These are phyloP conservation scores for Anneissia japonica DNA, from an alignment of 35 echinoderm and acorn worm genomes.

Conservation along the genomic window DNA sequence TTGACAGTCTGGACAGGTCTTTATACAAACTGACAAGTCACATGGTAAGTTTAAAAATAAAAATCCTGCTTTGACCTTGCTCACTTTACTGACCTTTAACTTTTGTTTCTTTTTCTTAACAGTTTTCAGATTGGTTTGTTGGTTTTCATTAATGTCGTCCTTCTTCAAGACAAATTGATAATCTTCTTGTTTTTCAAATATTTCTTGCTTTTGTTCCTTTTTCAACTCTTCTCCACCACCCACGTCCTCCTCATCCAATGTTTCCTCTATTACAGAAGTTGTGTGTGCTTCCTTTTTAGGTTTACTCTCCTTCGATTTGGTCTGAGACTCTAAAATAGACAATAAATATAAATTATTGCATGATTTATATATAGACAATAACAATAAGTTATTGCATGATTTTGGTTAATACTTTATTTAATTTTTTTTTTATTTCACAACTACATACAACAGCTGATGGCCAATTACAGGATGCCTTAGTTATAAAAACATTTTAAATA, in stretches of 20 bases:
- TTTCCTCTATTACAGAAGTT: background rate
- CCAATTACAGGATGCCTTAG: too few species aligned
- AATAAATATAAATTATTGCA: background rate
- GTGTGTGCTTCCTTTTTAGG: background rate
- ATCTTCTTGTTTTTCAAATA: background rate
- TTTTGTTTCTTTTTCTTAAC: conserved; percentile 61
- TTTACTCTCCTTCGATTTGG: background rate
- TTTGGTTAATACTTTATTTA: too few species aligned
- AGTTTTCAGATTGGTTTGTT: conserved; percentile 29
- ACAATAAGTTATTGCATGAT: too few species aligned
- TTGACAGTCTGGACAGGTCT: background rate
- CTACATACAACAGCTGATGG: too few species aligned
- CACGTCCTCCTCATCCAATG: background rate
- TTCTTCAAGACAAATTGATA: conserved; percentile 55
- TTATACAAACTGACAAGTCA: background rate
- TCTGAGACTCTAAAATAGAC: background rate
- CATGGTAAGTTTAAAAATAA: background rate
- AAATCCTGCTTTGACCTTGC: background rate
- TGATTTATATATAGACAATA: too few species aligned
- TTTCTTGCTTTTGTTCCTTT: background rate
- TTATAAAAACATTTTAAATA: too few species aligned
- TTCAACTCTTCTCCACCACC: background rate
- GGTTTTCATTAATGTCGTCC: conserved; percentile 29
- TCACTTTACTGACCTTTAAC: background rate
- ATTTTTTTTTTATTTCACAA: too few species aligned